These are phyloP conservation scores for Cephus sareptanus DNA, from an alignment of 2,888 invertebrate genomes.

Conservation along the genomic window DNA sequence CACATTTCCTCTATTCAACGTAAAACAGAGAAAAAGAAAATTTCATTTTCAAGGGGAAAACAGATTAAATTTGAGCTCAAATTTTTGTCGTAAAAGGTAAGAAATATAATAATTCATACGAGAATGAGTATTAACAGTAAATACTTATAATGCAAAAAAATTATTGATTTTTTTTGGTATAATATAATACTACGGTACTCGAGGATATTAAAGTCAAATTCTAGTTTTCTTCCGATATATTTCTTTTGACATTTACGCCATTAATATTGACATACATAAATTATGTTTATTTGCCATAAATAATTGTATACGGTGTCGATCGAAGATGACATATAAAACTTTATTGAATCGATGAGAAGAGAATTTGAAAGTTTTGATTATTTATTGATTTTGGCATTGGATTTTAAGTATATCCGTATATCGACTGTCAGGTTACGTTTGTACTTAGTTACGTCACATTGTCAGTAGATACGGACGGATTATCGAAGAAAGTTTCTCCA, in stretches of 20 bases:
- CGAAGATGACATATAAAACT: not conserved
- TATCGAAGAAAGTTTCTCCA: not conserved
- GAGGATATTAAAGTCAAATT: not conserved
- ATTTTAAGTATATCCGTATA: not conserved
- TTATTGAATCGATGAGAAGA: not conserved
- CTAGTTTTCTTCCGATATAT: not conserved
- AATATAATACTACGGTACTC: not conserved
- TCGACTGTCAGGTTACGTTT: not conserved
- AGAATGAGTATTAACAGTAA: too few relatives aligned
- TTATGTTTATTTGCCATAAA: not conserved
- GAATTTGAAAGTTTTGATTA: not conserved
- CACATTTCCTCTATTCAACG: not conserved
- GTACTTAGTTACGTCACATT: not conserved
- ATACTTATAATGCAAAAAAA: too few relatives aligned
- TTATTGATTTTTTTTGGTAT: too few relatives aligned
- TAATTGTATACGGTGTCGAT: not conserved
- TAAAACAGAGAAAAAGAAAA: not conserved
- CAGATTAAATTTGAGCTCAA: too few relatives aligned
- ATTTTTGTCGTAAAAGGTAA: too few relatives aligned
- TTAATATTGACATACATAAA: not conserved
- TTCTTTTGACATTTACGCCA: not conserved
- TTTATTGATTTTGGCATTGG: not conserved
- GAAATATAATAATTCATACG: too few relatives aligned
- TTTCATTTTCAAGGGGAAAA: not conserved
- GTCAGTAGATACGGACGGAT: not conserved